Evolutionary conservation across 2,888 invertebrate species (phyloP), one percentile per base, ranked within the genome.

Genomic region (Sicus ferrugineus): DNA sequence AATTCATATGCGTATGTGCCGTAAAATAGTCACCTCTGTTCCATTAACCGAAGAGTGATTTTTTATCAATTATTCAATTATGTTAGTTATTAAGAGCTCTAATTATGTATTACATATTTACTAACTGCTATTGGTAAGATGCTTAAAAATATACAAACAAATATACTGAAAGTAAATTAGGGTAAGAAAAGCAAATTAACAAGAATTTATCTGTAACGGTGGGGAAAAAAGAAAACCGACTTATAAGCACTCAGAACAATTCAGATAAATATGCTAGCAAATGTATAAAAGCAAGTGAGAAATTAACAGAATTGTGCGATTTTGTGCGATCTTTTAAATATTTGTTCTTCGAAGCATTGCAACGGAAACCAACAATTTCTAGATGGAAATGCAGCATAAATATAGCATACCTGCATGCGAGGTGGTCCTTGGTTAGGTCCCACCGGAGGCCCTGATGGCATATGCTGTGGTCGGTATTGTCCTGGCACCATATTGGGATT

Each of bases 401-500:
- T 28, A 66, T 63, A 72, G 75, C 82, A 78, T 75, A 85, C 88
- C 78, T 90, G 90, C 85, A 90, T 90, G 42, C 90, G 86, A 48
- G 89, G 89, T 48, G 89, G 89, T 56, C 87, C 88, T 38, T 89
- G 86, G 70, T 89, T 89, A 6, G 89, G 89, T 23, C 87, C 88
- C 46, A 81, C 80, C 52, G 89, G 89, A 30, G 87, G 88, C 66
- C 89, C 90, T 58, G 88, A 89, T 62, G 86, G 77, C 84, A 84
- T 85, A 70, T 84, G 87, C 70, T 87, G 88, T 0, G 89, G 88
- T n/a, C 88, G 86, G 73, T 89, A 90, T 73, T 88, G 86, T 9
- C 88, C 88, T 9, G 86, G 86, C 59, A 87, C 86, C 86, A 88
- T 86, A 83, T 87, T 80, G 77, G 88, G 89, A 74, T 89, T 89